Percentiles rank a stretch among this genome's conserved stretches.
Conservation (phyloP, 2,797 vertebrate species). For the Ambastaia sidthimunki region DNA sequence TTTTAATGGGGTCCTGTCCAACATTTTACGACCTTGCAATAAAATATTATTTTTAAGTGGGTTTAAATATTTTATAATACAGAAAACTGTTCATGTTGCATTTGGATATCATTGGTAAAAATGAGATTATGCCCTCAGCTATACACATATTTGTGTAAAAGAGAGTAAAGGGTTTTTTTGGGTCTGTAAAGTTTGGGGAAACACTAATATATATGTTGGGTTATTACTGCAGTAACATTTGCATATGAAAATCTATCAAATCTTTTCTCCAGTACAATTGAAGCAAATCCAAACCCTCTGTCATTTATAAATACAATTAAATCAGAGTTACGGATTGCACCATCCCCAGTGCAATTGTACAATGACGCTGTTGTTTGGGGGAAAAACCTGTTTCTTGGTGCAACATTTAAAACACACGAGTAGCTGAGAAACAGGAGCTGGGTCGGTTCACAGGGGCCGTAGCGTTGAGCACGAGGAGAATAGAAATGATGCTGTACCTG, state of each 20-base stretch:
- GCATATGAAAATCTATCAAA: too few relatives aligned
- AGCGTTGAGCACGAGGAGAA: constrained; percentile 4
- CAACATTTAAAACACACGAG: neutral
- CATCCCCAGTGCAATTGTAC: neutral
- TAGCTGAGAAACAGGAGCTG: neutral
- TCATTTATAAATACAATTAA: neutral
- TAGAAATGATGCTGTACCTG: constrained; percentile 21
- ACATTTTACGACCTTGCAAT: neutral
- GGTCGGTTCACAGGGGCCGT: neutral
- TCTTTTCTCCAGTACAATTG: neutral
- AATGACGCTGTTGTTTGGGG: neutral
- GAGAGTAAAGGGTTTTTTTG: too few relatives aligned
- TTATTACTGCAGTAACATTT: too few relatives aligned
- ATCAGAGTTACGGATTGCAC: neutral
- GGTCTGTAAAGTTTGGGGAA: too few relatives aligned
- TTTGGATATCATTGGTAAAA: neutral
- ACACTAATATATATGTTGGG: too few relatives aligned
- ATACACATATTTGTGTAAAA: too few relatives aligned
- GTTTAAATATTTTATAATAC: neutral
- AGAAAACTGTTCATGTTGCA: neutral
- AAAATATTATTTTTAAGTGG: neutral
- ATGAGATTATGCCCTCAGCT: neutral
- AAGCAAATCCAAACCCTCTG: neutral
- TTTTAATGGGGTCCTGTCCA: neutral
- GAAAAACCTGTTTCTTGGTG: neutral